phyloP scores from a whole-genome alignment of 2,888 invertebrate genomes.

The Dinocampus coccinellae region DNA sequence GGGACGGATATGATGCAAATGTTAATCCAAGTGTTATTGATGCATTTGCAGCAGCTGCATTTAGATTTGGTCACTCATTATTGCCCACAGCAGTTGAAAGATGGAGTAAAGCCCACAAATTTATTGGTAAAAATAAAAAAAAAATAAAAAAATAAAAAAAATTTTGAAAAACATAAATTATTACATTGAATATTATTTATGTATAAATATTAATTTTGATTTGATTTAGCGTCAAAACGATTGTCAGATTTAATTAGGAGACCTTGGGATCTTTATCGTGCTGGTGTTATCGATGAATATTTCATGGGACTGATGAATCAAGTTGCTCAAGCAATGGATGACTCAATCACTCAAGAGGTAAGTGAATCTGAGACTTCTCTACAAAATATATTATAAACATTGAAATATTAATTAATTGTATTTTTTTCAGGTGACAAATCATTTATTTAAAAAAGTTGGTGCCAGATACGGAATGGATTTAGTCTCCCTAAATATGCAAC shows the following conservation, averaged over 20 bases:
- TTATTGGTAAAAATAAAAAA: constrained; percentile 78
- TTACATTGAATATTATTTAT: no score
- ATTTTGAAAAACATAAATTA: constrained; percentile 11
- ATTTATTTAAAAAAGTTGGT: constrained; percentile 87
- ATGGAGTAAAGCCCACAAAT: constrained; percentile 96
- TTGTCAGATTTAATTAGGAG: constrained; percentile 89
- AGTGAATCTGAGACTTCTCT: constrained; percentile 3
- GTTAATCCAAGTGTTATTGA: constrained; percentile 92
- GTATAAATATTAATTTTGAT: no score
- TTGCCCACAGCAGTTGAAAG: constrained; percentile 91
- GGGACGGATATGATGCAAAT: constrained; percentile 86
- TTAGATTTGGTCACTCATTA: constrained; percentile 91
- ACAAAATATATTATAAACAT: not conserved
- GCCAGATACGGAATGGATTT: constrained; percentile 90
- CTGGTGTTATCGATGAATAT: constrained; percentile 91
- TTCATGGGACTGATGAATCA: constrained; percentile 94
- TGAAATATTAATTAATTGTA: constrained; percentile 5
- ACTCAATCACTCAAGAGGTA: constrained; percentile 84
- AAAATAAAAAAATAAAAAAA: constrained; percentile 5
- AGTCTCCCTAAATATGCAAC: constrained; percentile 93
- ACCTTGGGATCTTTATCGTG: constrained; percentile 90
- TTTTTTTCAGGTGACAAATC: constrained; percentile 86
- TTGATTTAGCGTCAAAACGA: constrained; percentile 83
- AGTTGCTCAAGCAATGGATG: constrained; percentile 95
- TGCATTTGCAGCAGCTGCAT: constrained; percentile 92